Percentiles rank a stretch among this genome's conserved stretches.
Conservation (phyloP, 2,113 vertebrate genomes). For the Dromiciops gliroides region DNA sequence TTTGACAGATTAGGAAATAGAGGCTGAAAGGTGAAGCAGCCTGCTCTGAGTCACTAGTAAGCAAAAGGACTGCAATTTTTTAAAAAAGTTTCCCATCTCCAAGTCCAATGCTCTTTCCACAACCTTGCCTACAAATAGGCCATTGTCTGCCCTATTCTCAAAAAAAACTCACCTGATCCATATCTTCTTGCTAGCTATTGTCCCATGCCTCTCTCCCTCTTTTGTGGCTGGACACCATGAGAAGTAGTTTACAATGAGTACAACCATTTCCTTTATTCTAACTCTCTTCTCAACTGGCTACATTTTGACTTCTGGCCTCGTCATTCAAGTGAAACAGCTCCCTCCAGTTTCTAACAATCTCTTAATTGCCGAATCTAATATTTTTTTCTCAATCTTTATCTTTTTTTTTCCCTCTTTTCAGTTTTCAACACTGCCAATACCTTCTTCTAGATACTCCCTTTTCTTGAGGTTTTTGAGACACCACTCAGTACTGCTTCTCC, state of each 20-base stretch:
- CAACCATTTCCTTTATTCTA: background rate
- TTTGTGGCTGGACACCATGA: background rate
- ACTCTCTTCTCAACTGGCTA: background rate
- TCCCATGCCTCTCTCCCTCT: background rate
- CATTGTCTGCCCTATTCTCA: background rate
- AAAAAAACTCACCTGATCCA: background rate
- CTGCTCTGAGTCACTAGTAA: background rate
- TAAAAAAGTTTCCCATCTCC: background rate
- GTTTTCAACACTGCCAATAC: too few species aligned
- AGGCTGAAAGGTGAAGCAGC: background rate
- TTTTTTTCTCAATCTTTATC: too few species aligned
- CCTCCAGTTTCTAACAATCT: background rate
- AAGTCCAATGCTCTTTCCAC: background rate
- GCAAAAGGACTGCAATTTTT: background rate
- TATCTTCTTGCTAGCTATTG: background rate
- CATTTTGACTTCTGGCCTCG: background rate
- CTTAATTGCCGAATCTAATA: background rate
- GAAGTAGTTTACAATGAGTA: background rate
- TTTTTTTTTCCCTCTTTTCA: too few species aligned
- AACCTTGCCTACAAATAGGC: background rate
- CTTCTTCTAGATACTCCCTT: too few species aligned
- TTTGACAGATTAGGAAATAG: background rate
- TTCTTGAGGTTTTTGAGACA: too few species aligned
- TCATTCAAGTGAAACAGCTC: background rate
- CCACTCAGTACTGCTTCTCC: too few species aligned